A percentile compares a stretch with the other conserved stretches of the same genome.
These are phyloP conservation scores for Coturnix japonica DNA, from an alignment of 2,113 vertebrate genomes.

Conservation along the genomic window DNA sequence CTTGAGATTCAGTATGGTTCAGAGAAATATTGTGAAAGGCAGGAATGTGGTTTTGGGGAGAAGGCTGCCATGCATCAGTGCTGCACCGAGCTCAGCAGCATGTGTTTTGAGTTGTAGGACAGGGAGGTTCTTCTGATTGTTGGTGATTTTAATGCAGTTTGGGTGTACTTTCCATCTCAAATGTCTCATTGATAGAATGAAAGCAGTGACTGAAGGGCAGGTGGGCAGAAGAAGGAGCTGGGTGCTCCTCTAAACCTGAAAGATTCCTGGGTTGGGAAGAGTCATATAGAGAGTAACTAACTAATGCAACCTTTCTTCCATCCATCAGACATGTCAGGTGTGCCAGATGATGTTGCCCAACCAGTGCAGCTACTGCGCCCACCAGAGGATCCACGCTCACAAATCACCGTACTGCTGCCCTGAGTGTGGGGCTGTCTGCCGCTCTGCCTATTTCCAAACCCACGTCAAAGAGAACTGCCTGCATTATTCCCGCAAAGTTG, in stretches of 20 bases:
- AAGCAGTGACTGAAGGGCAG: not conserved
- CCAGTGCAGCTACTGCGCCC: constrained; percentile 93
- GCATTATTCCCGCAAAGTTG: constrained; percentile 93
- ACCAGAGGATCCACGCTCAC: constrained; percentile 91
- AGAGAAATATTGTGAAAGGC: not conserved
- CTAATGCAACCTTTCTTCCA: not conserved
- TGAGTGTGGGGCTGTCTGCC: constrained; percentile 90
- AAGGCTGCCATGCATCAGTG: fast-evolving
- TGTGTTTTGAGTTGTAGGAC: fast-evolving
- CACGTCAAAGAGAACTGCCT: constrained; percentile 96
- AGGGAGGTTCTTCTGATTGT: not conserved
- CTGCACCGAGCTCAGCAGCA: not conserved
- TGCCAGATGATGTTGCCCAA: constrained; percentile 97
- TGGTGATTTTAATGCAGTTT: not conserved
- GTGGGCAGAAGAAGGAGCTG: not conserved
- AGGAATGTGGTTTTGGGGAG: not conserved
- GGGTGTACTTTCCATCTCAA: not conserved
- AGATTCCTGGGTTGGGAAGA: not conserved
- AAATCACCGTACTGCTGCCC: constrained; percentile 96
- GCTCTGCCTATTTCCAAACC: constrained; percentile 93
- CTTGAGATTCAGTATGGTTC: not conserved
- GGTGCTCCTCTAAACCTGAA: not conserved
- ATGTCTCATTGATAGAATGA: not conserved
- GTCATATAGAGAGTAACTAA: not conserved
- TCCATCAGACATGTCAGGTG: constrained; percentile 87